Evolutionary conservation across 2,797 vertebrate genomes (phyloP), one percentile per base, ranked within the genome.

Genomic region (Eurystomus glaucurus): DNA sequence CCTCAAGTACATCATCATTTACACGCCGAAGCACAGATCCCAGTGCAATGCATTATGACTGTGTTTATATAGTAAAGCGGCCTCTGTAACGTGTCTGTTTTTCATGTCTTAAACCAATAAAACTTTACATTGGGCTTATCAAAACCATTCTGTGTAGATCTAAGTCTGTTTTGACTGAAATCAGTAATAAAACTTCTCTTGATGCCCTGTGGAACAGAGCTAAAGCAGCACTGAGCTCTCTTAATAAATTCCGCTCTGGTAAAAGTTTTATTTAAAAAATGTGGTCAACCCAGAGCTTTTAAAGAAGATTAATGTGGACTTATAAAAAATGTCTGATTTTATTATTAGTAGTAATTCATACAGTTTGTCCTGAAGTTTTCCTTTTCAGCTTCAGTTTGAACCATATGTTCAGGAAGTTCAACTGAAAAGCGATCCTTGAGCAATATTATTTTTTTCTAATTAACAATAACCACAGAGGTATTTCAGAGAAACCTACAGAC

Each of bases 331-430:
- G 91, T 91, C 94, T 95, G 80, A 96, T 97, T 90, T 90, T 97
- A 96, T 97, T 96, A 97, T 37, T 97, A 94, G 91, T 94, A 94
- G 94, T 96, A 95, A 98, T 96, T 97, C 95, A 97, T 97, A 93
- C 96, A 93, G 96, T 97, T 97, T 97, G 95, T 97, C 91, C 91
- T 65, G 76, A 89, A 96, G 96, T 96, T 98, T 98, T 97, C 93
- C 88, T 95, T 97, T 97, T 96, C 96, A 97, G 92, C 86, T 96
- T 90, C 94, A 97, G 97, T 94, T 96, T 83, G 91, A 97, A 97
- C 96, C 97, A 97, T 95, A 96, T 97, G 97, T 97, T 96, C 98
- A 98, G 98, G 97, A 98, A 98, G 97, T 96, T 94, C 94, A 94
- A 96, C 78, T 97, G 97, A 98, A 97, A 95, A 94, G 85, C 6